Evolutionary conservation across 2,888 invertebrate genomes (phyloP).

Genomic region (Nomada fucata): DNA sequence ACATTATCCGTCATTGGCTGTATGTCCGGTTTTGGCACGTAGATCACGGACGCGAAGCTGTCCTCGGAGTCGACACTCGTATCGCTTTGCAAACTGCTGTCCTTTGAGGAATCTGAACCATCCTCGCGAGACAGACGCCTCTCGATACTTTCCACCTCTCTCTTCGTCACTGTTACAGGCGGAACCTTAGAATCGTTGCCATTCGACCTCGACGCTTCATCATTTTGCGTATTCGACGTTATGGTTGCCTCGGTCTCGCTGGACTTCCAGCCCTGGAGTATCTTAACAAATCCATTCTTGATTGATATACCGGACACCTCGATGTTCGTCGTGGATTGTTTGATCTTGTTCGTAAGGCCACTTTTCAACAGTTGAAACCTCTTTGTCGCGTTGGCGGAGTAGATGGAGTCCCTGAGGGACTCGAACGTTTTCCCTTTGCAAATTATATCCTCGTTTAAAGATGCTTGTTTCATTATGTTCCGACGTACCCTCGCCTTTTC

Average conservation of each 20-base stretch:
- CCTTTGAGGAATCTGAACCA: constrained; percentile 94
- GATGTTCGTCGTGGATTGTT: constrained; percentile 92
- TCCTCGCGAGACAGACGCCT: constrained; percentile 93
- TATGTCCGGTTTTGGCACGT: constrained; percentile 93
- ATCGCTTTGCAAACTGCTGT: constrained; percentile 96
- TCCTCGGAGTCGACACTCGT: constrained; percentile 97
- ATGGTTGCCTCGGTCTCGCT: constrained; percentile 72
- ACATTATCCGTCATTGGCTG: constrained; percentile 74
- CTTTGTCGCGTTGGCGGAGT: constrained; percentile 89
- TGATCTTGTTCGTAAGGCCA: constrained; percentile 93
- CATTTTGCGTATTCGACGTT: constrained; percentile 18
- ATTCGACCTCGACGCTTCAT: constrained; percentile 44
- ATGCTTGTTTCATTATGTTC: constrained; percentile 95
- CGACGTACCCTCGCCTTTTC: constrained; percentile 93
- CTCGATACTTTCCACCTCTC: constrained; percentile 84
- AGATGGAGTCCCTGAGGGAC: constrained; percentile 90
- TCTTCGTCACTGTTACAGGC: constrained; percentile 54
- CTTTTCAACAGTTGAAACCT: constrained; percentile 91
- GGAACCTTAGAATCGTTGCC: constrained; percentile 48
- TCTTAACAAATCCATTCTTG: constrained; percentile 92
- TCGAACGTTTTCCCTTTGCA: constrained; percentile 89
- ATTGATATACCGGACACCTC: constrained; percentile 89
- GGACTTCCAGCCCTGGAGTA: constrained; percentile 87
- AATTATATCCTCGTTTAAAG: constrained; percentile 94
- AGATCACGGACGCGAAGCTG: constrained; percentile 96